Evolutionary conservation across 92 coral and sea anemone species (phyloP), one percentile per base, ranked within the genome.

Genomic region (Zoanthus solanderi): DNA sequence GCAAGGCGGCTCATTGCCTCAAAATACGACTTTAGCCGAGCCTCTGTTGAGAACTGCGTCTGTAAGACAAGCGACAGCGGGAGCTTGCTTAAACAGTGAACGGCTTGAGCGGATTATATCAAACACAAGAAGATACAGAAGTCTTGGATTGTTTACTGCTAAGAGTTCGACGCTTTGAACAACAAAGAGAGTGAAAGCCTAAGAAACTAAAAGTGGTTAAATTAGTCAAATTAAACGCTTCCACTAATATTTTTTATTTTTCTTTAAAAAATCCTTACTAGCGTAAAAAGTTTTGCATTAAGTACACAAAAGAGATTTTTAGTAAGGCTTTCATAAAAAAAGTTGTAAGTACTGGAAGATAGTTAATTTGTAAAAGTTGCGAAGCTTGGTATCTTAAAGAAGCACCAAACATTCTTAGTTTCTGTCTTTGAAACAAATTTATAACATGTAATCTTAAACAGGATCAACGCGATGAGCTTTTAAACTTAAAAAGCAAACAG

Each of bases 41-140:
- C 99, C 99, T 16, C 88, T 95, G 52, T 73, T 95, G 47, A 80
- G 84, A 67, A 88, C 88, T 42, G 89, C 92, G 13, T 91, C 94
- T 34, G 75, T 80, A 10, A 86, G 90, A 37, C 84, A 87, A 30
- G 93, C 96, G 57, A 89, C 87, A 69, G 94, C 90, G 3, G 90
- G 94, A 12, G 93, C 93, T 13, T 83, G 84, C 30, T 88, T 94
- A 14, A 94, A 74, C 76, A 87, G 95, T 44, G 99, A 95, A 61
- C 94, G 94, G 78, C 96, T 97, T 37, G 98, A 88, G 14, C 94
- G 92, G 44, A 88, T 97, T 30, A 94, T 97, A 14, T 91, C 96
- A 67, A 97, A 97, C 76, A 97, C 99, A 14, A 91, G 97, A 13
- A 91, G 99, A 65, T 97, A 97, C 56, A 85, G 98, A 3, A 97